Conservation (phyloP, 1,140 invertebrate genomes). For the Dinoponera quadriceps region DNA sequence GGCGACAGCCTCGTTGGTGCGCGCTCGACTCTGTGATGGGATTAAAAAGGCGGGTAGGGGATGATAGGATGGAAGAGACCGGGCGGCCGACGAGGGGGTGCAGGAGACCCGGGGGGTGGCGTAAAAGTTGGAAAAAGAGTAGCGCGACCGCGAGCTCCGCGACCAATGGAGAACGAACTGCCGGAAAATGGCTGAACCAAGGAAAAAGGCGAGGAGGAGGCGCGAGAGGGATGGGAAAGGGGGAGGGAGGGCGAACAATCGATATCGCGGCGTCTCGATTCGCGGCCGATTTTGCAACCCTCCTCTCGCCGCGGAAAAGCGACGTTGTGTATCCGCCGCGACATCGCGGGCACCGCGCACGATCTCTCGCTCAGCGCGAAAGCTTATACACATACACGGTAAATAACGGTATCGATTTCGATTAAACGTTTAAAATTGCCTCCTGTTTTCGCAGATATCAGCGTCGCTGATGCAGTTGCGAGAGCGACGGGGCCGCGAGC, state of each 20-base stretch:
- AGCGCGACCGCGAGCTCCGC: constrained; percentile 48
- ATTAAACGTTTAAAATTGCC: constrained; percentile 55
- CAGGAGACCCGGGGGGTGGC: constrained; percentile 53
- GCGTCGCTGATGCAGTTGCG: constrained; percentile 22
- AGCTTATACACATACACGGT: constrained; percentile 28
- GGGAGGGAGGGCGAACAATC: constrained; percentile 31
- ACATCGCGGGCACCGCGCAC: neutral
- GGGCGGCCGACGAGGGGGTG: constrained; percentile 42
- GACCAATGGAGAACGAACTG: constrained; percentile 64
- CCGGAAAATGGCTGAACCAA: constrained; percentile 62
- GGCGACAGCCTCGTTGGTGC: constrained; percentile 76
- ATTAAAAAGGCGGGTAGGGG: constrained; percentile 81
- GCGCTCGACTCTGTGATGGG: constrained; percentile 79
- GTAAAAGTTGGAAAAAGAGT: constrained; percentile 66
- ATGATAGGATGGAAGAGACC: constrained; percentile 70
- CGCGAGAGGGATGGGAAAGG: constrained; percentile 6
- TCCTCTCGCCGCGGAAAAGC: constrained; percentile 2
- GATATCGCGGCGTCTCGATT: constrained; percentile 57
- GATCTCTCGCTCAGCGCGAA: neutral
- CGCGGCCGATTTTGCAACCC: constrained; percentile 43
- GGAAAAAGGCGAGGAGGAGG: constrained; percentile 49
- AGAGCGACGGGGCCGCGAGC: constrained; percentile 3
- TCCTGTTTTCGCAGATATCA: constrained; percentile 35
- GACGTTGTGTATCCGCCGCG: constrained; percentile 18
- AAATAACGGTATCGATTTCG: constrained; percentile 49